Base-by-base conservation (phyloP, 2,797 vertebrate genomes). In the Pseudocheirus occidentalis region DNA sequence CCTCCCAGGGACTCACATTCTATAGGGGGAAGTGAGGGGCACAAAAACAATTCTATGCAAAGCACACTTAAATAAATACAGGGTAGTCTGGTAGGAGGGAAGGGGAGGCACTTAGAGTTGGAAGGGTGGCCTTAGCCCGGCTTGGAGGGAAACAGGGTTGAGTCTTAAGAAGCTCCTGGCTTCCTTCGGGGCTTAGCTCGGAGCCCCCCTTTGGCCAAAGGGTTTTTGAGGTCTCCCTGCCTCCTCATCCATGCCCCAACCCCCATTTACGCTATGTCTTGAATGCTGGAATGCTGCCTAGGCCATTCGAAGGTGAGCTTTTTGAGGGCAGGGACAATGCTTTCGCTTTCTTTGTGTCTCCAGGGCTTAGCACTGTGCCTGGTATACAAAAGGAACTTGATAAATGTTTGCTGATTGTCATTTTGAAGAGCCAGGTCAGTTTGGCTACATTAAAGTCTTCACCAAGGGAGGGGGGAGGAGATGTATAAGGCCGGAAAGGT, bases 391-490 rank as follows among this genome's bases (percentile, higher is more conserved):
- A 73, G 18, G n/a, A 6, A 40, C n/a, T 73, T 24, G 40, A 73
- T 73, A 40, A 73, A 73, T 73, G n/a, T 18, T 40, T 40, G 16
- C 66, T 9, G 66, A 73, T 21, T 6, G 66, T 40, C 18, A 73
- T 73, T 73, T 73, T 73, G n/a, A 21, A 6, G 18, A 73, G 14
- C 16, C 9, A 73, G n/a, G n/a, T 73, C n/a, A 73, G n/a, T 73
- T 73, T 73, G 66, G 66, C n/a, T 40, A 21, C 34, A 73, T 34
- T n/a, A 18, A 7, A 73, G 14, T 18, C 2, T 73, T 73, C 14
- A 40, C 14, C 14, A 18, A 16, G 62, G 34, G 16, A 0, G 66
- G 5, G 6, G 2, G 34, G 58, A 2, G 0, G 1, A 2, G 10
- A 59, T 29, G 58, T 31, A 59, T 59, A 31, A 29, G 57, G 57